These are phyloP conservation scores for Idaea dimidiata DNA, from an alignment of 2,888 invertebrate genomes.

Conservation along the genomic window DNA sequence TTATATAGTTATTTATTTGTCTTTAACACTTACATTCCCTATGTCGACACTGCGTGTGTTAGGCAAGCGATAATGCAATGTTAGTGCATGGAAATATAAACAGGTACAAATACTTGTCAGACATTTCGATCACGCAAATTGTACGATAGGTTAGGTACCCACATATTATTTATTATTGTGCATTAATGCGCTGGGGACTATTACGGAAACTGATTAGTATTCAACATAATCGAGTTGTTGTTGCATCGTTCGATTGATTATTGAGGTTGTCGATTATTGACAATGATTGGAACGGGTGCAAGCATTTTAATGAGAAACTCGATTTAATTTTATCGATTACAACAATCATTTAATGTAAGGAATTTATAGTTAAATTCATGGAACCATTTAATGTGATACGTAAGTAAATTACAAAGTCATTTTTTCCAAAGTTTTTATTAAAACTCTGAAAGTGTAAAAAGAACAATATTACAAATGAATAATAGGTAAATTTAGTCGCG, in stretches of 20 bases:
- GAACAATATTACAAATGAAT: too few species aligned
- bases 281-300: slow-evolving; percentile 36
- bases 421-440: too few species aligned
- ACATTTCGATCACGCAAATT: slow-evolving; percentile 21
- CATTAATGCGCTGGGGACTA: slow-evolving; percentile 30
- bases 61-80: slow-evolving; percentile 27
- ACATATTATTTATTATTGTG: slow-evolving; percentile 27
- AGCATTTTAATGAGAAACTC: slow-evolving; percentile 13
- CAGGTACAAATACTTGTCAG: slow-evolving; percentile 18
- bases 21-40: slow-evolving; percentile 53
- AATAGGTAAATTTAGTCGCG: too few species aligned
- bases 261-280: slow-evolving; percentile 36
- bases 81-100: slow-evolving; percentile 35
- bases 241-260: slow-evolving; percentile 47
- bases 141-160: slow-evolving; percentile 1
- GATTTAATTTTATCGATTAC: slow-evolving; percentile 7
- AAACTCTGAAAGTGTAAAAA: too few species aligned
- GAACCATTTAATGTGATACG: not conserved
- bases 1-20: slow-evolving; percentile 32
- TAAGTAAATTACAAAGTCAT: too few species aligned
- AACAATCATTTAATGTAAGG: slow-evolving; percentile 10
- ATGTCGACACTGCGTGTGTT: slow-evolving; percentile 29
- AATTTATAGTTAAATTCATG: slow-evolving; percentile 5
- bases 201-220: slow-evolving; percentile 39
- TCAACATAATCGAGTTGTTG: slow-evolving; percentile 35